Evolutionary conservation across 1,140 invertebrate genomes (phyloP).

Genomic region (Listronotus oregonensis): DNA sequence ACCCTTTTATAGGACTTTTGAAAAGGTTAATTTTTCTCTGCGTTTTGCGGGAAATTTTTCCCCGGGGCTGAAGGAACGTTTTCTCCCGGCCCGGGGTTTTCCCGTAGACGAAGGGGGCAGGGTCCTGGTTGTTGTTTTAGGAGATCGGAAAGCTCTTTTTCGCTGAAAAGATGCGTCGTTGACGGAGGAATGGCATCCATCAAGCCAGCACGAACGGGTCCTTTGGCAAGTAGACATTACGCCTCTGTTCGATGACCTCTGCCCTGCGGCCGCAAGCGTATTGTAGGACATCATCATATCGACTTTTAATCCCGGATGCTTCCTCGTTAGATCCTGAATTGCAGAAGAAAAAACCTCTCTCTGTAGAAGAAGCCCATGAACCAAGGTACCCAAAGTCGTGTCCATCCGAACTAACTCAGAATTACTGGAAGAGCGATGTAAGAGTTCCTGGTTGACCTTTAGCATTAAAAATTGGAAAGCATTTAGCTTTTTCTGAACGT

Average conservation of each 20-base stretch:
- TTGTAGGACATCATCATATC: background rate
- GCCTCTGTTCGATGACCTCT: no score
- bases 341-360: slow-evolving; percentile 2
- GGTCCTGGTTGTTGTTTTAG: no score
- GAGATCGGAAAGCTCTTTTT: no score
- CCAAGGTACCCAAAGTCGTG: slow-evolving; percentile 2
- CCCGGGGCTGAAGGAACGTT: slow-evolving; percentile 24
- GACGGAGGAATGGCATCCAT: no score
- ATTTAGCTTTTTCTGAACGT: no score
- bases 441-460: slow-evolving; percentile 2
- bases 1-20: no score
- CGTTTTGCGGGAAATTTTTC: slow-evolving; percentile 25
- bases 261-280: background rate
- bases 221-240: no score
- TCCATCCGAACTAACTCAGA: background rate
- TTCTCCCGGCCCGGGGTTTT: slow-evolving; percentile 37
- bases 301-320: background rate
- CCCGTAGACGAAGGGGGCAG: no score
- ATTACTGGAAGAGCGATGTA: background rate
- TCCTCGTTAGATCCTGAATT: background rate
- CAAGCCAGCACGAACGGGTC: no score
- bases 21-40: no score
- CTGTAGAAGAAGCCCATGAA: slow-evolving; percentile 16
- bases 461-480: background rate
- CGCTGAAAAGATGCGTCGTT: no score